Conservation (phyloP, 2,113 vertebrate species). For the Pontoporia blainvillei region DNA sequence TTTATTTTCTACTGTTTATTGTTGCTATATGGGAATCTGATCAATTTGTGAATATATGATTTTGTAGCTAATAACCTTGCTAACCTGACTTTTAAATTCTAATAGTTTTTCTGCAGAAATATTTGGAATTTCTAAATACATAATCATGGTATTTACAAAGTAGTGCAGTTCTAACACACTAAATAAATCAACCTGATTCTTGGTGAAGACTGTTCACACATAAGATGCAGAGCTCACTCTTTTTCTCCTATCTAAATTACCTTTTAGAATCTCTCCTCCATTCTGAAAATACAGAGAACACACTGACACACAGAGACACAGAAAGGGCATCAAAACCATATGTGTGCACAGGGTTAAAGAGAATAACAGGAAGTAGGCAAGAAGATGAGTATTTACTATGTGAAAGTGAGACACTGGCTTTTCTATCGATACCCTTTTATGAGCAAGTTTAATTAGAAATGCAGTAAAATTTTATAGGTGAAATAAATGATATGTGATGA, state of each 20-base stretch:
- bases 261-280: not conserved
- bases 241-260: not conserved
- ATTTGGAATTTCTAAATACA: not conserved
- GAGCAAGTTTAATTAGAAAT: not conserved
- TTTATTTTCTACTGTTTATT: not conserved
- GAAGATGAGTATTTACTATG: not conserved
- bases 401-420: no score
- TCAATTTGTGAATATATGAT: not conserved
- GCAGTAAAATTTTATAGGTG: not conserved
- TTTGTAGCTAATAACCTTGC: not conserved
- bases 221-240: not conserved
- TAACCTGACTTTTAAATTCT: not conserved
- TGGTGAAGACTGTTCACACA: not conserved
- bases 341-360: no score
- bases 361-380: rapidly evolving
- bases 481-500: not conserved
- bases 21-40: not conserved
- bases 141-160: not conserved
- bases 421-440: not conserved
- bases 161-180: no score
- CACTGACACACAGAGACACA: not conserved
- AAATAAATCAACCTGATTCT: not conserved
- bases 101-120: not conserved
- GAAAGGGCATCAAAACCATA: rapidly evolving
- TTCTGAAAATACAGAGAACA: not conserved